Evolutionary conservation across 2,797 vertebrate species (phyloP).

Genomic region (Argya squamiceps): DNA sequence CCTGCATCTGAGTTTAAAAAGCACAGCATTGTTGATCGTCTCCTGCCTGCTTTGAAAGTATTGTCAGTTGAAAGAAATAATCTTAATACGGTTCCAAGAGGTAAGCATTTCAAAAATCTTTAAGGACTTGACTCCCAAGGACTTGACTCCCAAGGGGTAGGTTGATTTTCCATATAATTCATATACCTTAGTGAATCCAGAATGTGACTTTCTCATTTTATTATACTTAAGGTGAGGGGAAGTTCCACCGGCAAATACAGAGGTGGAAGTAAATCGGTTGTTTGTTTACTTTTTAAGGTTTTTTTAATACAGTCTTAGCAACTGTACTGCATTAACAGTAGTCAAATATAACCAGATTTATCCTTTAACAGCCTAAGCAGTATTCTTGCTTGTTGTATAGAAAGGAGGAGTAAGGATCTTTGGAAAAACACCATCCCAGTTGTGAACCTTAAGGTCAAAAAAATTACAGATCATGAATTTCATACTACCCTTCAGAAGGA

Average conservation of each 20-base stretch:
- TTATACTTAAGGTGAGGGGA: not conserved
- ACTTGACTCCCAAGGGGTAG: not conserved
- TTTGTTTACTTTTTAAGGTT: not conserved
- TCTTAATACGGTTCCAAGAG: constrained; percentile 79
- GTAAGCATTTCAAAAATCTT: constrained; percentile 71
- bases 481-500: not conserved
- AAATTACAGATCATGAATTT: not conserved
- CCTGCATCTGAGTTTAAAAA: not conserved
- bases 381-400: not conserved
- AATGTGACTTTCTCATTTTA: not conserved
- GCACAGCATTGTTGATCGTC: not conserved
- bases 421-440: not conserved
- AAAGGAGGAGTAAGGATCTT: not conserved
- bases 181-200: not conserved
- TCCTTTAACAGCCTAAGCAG: not conserved
- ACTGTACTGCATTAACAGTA: not conserved
- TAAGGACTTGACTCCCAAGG: not conserved
- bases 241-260: not conserved
- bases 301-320: not conserved
- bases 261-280: not conserved
- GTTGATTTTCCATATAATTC: not conserved
- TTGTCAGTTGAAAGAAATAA: constrained; percentile 83
- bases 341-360: not conserved
- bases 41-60: constrained; percentile 81
- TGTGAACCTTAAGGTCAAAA: fast-evolving